Conservation (phyloP, 2,888 invertebrate species). For the Pyrrhia umbra region DNA sequence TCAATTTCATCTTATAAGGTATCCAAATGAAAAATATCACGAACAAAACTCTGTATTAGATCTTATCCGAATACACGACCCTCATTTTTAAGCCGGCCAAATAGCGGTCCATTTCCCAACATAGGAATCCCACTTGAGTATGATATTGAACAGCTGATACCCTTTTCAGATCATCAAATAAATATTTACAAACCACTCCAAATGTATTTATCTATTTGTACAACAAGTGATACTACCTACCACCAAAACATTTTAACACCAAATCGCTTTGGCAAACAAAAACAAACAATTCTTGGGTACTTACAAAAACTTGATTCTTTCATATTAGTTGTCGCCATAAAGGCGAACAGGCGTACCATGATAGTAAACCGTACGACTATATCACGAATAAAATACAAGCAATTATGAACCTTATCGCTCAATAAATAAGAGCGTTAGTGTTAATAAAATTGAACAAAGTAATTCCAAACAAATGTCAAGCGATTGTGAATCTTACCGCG, state of each 20-base stretch:
- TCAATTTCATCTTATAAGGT: too few species aligned
- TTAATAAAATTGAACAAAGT: conserved; percentile 40
- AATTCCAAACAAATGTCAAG: conserved; percentile 35
- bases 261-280: conserved; percentile 68
- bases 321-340: conserved; percentile 82
- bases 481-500: conserved; percentile 63
- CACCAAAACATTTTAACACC: conserved; percentile 63
- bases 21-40: too few species aligned
- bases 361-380: conserved; percentile 57
- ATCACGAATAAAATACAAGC: conserved; percentile 47
- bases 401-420: conserved; percentile 49
- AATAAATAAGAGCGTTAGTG: conserved; percentile 47
- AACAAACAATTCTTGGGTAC: conserved; percentile 71
- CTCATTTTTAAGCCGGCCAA: background rate
- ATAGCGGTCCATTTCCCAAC: background rate
- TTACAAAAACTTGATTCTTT: conserved; percentile 73
- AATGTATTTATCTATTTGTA: conserved; percentile 35
- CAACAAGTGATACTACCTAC: conserved; percentile 43
- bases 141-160: conserved; percentile 3
- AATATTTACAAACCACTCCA: conserved; percentile 24
- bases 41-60: too few species aligned
- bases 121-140: background rate
- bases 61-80: background rate
- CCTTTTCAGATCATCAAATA: conserved; percentile 24
- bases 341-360: conserved; percentile 67